Evolutionary conservation across 2,797 vertebrate species (phyloP).

Genomic region (Sylvilagus floridanus): DNA sequence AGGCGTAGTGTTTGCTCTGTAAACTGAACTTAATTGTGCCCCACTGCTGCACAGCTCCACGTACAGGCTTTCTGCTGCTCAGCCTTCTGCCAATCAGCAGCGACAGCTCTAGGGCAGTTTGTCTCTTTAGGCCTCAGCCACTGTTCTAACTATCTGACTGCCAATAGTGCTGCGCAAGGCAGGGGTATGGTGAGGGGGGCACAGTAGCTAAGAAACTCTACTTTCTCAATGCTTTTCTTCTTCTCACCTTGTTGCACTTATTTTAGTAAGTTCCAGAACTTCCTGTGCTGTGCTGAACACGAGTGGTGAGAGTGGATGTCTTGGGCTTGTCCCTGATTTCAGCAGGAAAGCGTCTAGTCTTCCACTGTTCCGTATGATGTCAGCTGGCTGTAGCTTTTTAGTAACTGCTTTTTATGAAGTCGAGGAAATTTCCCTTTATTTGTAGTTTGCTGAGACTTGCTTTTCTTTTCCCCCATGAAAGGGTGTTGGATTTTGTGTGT

Average conservation of each 20-base stretch:
- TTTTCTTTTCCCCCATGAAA: background rate
- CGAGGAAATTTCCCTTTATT: background rate
- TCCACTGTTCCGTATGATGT: background rate
- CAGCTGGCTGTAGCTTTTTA: background rate
- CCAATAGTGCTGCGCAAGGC: background rate
- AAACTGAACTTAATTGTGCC: background rate
- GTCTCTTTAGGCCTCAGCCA: background rate
- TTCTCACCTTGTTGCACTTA: background rate
- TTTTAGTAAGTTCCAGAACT: conserved; percentile 24
- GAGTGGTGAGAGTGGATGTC: background rate
- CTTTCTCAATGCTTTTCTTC: background rate
- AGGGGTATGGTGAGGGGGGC: background rate
- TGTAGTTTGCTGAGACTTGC: background rate
- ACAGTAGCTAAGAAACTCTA: background rate
- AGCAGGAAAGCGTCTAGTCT: background rate
- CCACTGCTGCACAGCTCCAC: background rate
- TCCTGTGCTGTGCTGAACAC: background rate
- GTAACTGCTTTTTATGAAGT: conserved; percentile 1
- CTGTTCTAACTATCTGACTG: background rate
- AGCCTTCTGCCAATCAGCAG: background rate
- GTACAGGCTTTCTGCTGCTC: background rate
- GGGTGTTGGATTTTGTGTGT: conserved; percentile 32
- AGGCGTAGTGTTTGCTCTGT: background rate
- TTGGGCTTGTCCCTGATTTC: background rate
- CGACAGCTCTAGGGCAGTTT: background rate